These are phyloP conservation scores for Acanthococcus lagerstroemiae DNA, from an alignment of 2,888 invertebrate genomes.

Conservation along the genomic window DNA sequence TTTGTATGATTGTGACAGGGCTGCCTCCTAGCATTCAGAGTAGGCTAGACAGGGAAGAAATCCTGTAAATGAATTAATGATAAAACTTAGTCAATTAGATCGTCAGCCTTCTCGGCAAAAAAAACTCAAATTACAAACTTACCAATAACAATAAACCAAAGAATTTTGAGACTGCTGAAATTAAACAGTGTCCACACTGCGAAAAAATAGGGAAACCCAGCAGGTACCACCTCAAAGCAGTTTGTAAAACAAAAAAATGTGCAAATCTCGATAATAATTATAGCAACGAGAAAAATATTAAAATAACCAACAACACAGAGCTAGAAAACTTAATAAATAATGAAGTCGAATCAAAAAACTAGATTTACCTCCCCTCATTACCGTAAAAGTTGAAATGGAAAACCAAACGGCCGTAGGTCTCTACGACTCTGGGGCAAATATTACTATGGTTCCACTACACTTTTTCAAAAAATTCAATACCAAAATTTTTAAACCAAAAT, in stretches of 20 bases:
- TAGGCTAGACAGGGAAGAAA: neutral
- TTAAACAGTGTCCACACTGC: neutral
- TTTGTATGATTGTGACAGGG: neutral
- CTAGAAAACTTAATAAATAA: neutral
- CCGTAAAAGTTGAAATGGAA: neutral
- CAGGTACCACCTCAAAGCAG: neutral
- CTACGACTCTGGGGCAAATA: neutral
- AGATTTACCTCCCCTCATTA: neutral
- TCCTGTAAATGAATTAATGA: neutral
- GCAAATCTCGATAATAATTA: no score
- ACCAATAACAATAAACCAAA: neutral
- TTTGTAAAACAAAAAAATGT: neutral
- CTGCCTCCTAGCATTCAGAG: neutral
- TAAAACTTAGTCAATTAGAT: neutral
- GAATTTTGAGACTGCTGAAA: neutral
- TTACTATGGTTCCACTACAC: neutral
- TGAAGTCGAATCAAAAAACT: neutral
- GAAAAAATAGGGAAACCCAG: neutral
- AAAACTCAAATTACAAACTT: neutral
- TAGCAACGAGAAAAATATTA: neutral
- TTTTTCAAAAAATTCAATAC: neutral
- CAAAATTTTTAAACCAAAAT: neutral
- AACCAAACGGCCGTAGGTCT: neutral
- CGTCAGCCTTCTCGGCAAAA: neutral
- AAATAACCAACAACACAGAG: no score